Percentiles rank a stretch among this genome's conserved stretches.
phyloP scores from a whole-genome alignment of 2,113 vertebrate species.

The Cyanoliseus patagonus region DNA sequence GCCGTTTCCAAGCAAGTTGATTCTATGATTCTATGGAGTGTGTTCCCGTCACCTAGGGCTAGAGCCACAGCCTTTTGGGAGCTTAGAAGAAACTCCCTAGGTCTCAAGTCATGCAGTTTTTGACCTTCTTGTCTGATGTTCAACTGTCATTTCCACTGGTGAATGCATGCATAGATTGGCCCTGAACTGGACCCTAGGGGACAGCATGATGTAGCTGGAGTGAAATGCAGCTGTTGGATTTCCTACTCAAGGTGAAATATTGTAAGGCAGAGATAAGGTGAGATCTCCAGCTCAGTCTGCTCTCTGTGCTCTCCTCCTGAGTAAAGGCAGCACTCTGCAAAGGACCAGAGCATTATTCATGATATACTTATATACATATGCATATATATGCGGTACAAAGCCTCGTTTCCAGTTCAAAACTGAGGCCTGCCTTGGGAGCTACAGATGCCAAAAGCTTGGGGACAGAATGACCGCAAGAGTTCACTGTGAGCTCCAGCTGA shows the following conservation, averaged over 20 bases:
- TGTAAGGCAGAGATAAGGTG: neutral
- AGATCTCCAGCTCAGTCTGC: neutral
- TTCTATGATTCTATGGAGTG: accelerated
- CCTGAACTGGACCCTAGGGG: neutral
- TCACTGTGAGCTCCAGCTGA: neutral
- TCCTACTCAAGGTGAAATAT: neutral
- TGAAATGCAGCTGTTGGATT: neutral
- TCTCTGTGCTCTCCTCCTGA: neutral
- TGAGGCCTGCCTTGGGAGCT: neutral
- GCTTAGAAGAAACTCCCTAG: neutral
- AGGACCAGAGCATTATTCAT: neutral
- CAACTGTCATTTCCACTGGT: neutral
- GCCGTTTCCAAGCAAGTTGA: neutral
- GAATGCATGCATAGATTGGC: accelerated
- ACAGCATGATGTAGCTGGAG: neutral
- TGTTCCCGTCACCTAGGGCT: neutral
- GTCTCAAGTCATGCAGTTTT: neutral
- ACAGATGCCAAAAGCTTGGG: neutral
- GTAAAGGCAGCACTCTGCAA: neutral
- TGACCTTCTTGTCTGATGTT: neutral
- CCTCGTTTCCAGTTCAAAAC: neutral
- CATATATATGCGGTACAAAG: neutral
- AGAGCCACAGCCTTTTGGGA: neutral
- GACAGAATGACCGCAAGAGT: neutral
- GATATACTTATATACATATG: neutral